These are phyloP conservation scores for Spongilla lacustris DNA, from an alignment of 37 sponge, comb jelly and placozoan species.

Conservation along the genomic window DNA sequence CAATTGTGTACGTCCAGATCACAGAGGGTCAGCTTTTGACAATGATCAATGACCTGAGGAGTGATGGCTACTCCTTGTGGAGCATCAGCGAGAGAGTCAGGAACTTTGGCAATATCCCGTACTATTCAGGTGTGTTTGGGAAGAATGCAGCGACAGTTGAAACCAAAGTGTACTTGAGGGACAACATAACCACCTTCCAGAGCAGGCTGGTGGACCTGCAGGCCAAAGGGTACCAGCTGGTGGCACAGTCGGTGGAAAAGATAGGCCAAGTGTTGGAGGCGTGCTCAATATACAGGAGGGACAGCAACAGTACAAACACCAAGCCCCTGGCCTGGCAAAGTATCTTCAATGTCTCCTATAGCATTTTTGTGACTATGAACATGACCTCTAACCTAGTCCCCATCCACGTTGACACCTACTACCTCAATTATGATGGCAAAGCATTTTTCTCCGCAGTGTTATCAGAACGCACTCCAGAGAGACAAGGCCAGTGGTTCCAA, in stretches of 20 bases:
- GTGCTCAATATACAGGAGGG: constrained; percentile 33
- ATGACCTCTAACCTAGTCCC: constrained; percentile 8
- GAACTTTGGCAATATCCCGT: background rate
- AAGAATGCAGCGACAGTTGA: constrained; percentile 7
- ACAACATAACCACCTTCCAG: background rate
- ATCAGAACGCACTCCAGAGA: background rate
- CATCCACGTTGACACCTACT: constrained; percentile 16
- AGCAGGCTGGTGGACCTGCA: background rate
- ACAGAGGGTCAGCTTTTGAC: background rate
- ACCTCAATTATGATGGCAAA: background rate
- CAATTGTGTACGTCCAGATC: constrained; percentile 21
- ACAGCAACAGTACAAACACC: constrained; percentile 44
- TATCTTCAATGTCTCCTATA: constrained; percentile 25
- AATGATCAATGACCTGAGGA: constrained; percentile 17
- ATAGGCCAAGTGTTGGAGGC: constrained; percentile 8
- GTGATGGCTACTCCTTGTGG: constrained; percentile 12
- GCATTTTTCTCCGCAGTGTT: constrained; percentile 31
- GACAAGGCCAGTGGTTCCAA: constrained; percentile 29
- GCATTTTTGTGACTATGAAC: background rate
- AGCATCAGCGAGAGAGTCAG: constrained; percentile 18
- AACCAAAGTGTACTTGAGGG: constrained; percentile 23
- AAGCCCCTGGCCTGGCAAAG: background rate
- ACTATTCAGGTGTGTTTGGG: constrained; percentile 38
- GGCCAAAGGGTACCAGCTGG: constrained; percentile 11
- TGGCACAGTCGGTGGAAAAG: constrained; percentile 40